Conservation (phyloP, 2,797 vertebrate species). For the Sciurus vulgaris region DNA sequence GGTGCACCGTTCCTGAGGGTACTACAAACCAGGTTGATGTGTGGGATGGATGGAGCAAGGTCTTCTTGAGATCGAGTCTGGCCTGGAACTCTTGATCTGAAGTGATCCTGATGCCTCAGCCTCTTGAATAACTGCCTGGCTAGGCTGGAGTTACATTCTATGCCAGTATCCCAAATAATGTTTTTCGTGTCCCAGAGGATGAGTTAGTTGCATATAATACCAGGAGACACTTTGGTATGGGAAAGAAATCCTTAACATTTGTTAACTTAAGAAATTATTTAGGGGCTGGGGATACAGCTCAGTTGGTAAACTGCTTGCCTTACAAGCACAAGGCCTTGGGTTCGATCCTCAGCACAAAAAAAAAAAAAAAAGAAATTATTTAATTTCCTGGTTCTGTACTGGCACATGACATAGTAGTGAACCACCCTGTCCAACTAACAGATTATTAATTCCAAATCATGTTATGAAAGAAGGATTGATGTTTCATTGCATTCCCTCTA, state of each 20-base stretch:
- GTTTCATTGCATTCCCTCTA: background rate
- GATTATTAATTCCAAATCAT: conserved; percentile 26
- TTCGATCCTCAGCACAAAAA: too few relatives aligned
- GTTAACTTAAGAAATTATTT: background rate
- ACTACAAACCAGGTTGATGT: too few relatives aligned
- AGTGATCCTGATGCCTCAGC: background rate
- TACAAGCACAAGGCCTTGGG: too few relatives aligned
- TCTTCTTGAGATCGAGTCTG: background rate
- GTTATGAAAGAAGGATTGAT: conserved; percentile 20
- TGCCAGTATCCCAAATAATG: background rate
- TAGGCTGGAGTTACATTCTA: background rate
- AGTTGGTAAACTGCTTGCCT: too few relatives aligned
- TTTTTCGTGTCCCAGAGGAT: conserved; percentile 28
- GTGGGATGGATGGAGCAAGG: too few relatives aligned
- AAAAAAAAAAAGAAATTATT: background rate
- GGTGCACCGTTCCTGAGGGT: too few relatives aligned
- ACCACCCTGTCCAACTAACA: background rate
- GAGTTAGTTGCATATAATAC: background rate
- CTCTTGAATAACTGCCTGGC: background rate
- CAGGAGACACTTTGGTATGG: background rate
- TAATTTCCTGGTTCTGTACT: background rate
- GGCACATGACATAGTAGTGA: background rate
- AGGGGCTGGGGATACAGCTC: too few relatives aligned
- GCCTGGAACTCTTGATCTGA: background rate
- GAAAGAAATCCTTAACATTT: conserved; percentile 19